These are phyloP conservation scores for Lottia gigantea DNA, from an alignment of 2,888 invertebrate genomes.

Conservation along the genomic window DNA sequence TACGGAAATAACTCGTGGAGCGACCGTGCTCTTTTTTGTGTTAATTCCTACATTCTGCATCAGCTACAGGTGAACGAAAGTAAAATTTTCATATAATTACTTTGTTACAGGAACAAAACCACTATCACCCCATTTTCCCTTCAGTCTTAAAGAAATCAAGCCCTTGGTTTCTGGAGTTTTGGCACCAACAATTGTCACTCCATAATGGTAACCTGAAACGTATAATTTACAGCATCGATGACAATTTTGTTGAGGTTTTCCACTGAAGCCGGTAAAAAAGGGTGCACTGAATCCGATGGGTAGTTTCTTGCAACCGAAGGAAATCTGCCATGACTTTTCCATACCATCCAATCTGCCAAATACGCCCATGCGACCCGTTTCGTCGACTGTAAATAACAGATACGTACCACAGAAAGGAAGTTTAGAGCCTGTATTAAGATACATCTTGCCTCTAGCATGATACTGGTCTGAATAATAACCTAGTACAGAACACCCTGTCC, in stretches of 20 bases:
- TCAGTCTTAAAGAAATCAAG: constrained; percentile 33
- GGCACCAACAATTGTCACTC: constrained; percentile 27
- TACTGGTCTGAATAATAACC: constrained; percentile 91
- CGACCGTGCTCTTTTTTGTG: too few species aligned
- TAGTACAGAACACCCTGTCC: constrained; percentile 84
- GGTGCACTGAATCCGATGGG: too few species aligned
- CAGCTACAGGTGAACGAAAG: too few species aligned
- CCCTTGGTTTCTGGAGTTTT: constrained; percentile 33
- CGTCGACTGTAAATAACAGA: not conserved
- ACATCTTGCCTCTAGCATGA: constrained; percentile 82
- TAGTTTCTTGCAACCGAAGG: too few species aligned
- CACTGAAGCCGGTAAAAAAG: too few species aligned
- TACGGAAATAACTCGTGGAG: too few species aligned
- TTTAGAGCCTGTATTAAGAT: constrained; percentile 87
- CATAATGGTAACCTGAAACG: constrained; percentile 37
- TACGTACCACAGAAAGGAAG: constrained; percentile 87
- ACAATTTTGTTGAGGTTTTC: too few species aligned
- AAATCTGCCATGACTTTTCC: too few species aligned
- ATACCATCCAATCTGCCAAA: not conserved
- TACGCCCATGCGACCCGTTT: not conserved
- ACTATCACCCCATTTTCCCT: constrained; percentile 37
- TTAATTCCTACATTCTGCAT: too few species aligned
- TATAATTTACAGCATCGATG: too few species aligned
- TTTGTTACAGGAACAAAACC: constrained; percentile 37
- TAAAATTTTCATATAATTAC: too few species aligned